phyloP scores from a whole-genome alignment of 2,888 invertebrate species.

The Athetis lepigone region DNA sequence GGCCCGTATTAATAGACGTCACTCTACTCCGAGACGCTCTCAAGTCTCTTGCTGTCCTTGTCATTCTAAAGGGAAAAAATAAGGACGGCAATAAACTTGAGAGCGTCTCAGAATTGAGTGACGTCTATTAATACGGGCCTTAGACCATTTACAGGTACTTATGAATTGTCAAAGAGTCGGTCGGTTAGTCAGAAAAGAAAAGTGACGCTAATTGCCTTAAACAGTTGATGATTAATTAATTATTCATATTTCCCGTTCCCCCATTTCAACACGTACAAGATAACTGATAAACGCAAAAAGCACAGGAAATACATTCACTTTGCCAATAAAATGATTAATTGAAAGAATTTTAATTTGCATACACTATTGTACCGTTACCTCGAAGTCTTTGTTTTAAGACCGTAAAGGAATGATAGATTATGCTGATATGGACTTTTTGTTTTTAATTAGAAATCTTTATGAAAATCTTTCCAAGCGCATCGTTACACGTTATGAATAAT shows the following conservation, averaged over 20 bases:
- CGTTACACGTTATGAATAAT: neutral
- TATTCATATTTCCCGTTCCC: slow-evolving; percentile 17
- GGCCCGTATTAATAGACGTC: no score
- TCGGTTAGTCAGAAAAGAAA: no score
- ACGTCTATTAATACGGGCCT: no score
- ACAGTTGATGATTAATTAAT: slow-evolving; percentile 1
- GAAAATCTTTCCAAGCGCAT: slow-evolving; percentile 1
- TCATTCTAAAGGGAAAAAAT: no score
- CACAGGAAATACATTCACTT: slow-evolving; percentile 61
- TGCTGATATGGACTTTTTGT: slow-evolving; percentile 28
- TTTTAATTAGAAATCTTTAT: slow-evolving; percentile 8
- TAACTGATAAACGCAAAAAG: slow-evolving; percentile 48
- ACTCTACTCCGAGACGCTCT: no score
- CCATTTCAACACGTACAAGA: slow-evolving; percentile 37
- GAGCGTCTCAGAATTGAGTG: no score
- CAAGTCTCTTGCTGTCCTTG: no score
- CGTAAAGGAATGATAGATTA: slow-evolving; percentile 44
- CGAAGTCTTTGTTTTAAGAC: slow-evolving; percentile 59
- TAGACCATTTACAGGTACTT: no score
- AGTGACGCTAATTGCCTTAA: no score
- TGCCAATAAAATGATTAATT: slow-evolving; percentile 62
- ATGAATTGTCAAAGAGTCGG: no score
- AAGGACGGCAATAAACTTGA: no score
- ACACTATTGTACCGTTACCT: slow-evolving; percentile 50
- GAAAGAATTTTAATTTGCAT: slow-evolving; percentile 61